These are phyloP conservation scores for pig (Sus scrofa) DNA, from an alignment of 2,113 vertebrate species.

Conservation along the genomic window DNA sequence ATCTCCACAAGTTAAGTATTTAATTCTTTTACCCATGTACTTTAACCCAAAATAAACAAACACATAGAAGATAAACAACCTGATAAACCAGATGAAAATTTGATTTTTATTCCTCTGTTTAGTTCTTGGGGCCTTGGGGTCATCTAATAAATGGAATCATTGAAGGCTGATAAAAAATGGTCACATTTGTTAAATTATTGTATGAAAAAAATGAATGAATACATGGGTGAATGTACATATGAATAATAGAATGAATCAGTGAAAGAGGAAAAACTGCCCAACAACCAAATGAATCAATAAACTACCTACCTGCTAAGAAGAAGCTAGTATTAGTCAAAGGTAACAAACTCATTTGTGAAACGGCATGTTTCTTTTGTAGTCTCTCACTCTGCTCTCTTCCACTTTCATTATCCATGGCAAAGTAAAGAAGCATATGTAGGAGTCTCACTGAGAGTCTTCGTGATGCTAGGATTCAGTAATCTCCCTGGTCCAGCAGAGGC, in stretches of 20 bases:
- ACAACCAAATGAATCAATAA: neutral
- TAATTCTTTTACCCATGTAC: conserved; percentile 31
- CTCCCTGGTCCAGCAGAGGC: neutral
- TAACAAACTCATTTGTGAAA: neutral
- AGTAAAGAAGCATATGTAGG: conserved; percentile 48
- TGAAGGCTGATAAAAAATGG: neutral
- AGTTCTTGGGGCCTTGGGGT: conserved; percentile 32
- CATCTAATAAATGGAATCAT: neutral
- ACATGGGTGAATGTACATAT: neutral
- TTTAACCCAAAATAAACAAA: conserved; percentile 58
- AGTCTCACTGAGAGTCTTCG: conserved; percentile 36
- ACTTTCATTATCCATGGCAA: conserved; percentile 67
- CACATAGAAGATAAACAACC: neutral
- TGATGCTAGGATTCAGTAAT: neutral
- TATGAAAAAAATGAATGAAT: neutral
- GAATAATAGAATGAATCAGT: neutral
- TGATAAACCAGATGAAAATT: neutral
- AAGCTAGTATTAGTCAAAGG: neutral
- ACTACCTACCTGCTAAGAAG: neutral
- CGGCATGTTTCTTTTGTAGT: conserved; percentile 55
- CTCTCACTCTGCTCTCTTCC: conserved; percentile 29
- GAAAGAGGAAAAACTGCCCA: neutral
- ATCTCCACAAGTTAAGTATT: conserved; percentile 67
- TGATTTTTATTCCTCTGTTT: conserved; percentile 42
- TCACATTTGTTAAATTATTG: neutral